These are phyloP conservation scores for Drosophila mettleri DNA, from an alignment of 2,888 invertebrate genomes.

Conservation along the genomic window DNA sequence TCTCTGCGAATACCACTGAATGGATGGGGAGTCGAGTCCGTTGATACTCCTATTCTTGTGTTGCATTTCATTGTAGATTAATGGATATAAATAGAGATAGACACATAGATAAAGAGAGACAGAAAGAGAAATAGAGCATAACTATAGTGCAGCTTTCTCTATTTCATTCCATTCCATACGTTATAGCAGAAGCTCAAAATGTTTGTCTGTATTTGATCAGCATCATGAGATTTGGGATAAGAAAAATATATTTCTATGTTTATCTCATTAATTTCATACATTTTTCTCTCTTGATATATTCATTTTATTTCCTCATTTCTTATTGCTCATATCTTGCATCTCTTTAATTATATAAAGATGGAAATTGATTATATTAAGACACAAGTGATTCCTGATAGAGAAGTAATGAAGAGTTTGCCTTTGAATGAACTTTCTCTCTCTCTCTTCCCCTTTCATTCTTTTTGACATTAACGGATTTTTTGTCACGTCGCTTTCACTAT, in stretches of 20 bases:
- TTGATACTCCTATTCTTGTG: not conserved
- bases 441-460: not conserved
- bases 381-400: not conserved
- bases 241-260: too few species aligned
- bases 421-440: not conserved
- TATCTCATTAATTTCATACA: too few species aligned
- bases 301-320: not conserved
- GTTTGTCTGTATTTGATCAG: too few species aligned
- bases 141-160: not conserved
- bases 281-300: too few species aligned
- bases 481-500: not conserved
- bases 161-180: not conserved
- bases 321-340: not conserved
- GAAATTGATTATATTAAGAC: too few species aligned
- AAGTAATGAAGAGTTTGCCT: not conserved
- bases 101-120: not conserved
- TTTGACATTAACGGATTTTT: not conserved
- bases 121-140: not conserved
- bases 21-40: not conserved
- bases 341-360: not conserved
- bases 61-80: constrained; percentile 7
- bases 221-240: too few species aligned
- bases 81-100: not conserved
- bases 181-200: too few species aligned
- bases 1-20: not conserved